Base-by-base conservation (phyloP, 2,888 invertebrate species). In the Bunonema sp. region DNA sequence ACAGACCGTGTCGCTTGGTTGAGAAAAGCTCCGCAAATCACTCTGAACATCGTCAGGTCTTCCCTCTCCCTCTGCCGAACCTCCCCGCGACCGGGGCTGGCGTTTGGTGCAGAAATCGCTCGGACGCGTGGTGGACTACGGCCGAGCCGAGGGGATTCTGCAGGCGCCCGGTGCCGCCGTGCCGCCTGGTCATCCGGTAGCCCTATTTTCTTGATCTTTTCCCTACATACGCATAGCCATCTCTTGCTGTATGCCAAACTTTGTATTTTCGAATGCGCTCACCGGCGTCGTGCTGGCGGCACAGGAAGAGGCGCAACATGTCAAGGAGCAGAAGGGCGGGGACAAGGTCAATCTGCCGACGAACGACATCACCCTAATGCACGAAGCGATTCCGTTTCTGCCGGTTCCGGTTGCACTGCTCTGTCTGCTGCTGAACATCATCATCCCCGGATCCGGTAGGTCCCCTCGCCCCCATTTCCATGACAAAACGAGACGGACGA, bases 301-400 rank as follows among this genome's bases (percentile, higher is more conserved):
- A 12, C 61, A 63, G 33, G 65, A 65, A 42, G 64, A 65, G 36
- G 60, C 60, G 0, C 59, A 59, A 33, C 52, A 50, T 8, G 49
- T 54, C 28, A 62, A 63, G 29, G 61, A 65, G 39, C 47, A 55
- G 8, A 52, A 49, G 33, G 56, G 46, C 34, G 60, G 59, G 4
- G 65, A 65, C 40, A 65, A 65, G 37, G 52, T 67, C 15, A 57
- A 61, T 33, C 46, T 65, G 8, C 57, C 59, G 5, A 65, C 61
- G 19, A 71, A 61, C 42, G 68, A 67, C 38, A 56, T 73, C 26
- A 85, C 86, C 1, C 77, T 82, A 66, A 87, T 89, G 79, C 81
- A 82, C 54, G 84, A 82, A 20, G 87, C 87, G 23, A 84, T 91
- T 52, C 89, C 91, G 0, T 82, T 85, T 48, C 75, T 91, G 66